Evolutionary conservation across 1,140 invertebrate species (phyloP).

Genomic region (Camponotus pennsylvanicus): DNA sequence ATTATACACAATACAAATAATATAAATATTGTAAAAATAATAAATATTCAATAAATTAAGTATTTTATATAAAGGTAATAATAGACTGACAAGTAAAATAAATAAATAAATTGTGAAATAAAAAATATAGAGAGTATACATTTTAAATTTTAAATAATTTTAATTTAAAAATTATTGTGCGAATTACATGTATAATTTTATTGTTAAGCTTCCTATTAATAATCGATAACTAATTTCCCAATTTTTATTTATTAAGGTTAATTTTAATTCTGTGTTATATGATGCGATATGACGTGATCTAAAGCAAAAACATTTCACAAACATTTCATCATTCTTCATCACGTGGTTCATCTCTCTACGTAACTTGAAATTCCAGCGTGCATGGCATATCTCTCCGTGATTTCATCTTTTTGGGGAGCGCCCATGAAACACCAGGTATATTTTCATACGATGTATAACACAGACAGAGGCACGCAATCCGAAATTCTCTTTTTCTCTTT

Average conservation of each 20-base stretch:
- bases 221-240: background rate
- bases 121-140: background rate
- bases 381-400: slow-evolving; percentile 26
- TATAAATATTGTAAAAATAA: background rate
- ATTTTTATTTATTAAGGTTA: background rate
- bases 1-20: background rate
- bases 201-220: background rate
- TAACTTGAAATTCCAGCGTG: slow-evolving; percentile 20
- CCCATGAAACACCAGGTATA: slow-evolving; percentile 12
- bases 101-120: background rate
- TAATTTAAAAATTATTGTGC: background rate
- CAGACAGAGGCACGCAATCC: slow-evolving; percentile 13
- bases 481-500: slow-evolving; percentile 17
- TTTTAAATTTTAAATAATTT: background rate
- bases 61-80: background rate
- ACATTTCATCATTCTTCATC: slow-evolving; percentile 34
- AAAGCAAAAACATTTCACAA: background rate
- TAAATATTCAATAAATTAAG: background rate
- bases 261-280: background rate
- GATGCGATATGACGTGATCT: background rate
- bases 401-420: slow-evolving; percentile 33
- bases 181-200: background rate
- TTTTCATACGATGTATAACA: slow-evolving; percentile 23
- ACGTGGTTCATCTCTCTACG: background rate
- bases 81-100: background rate